Evolutionary conservation across 2,113 vertebrate genomes (phyloP).

Genomic region (Austrofundulus limnaeus): DNA sequence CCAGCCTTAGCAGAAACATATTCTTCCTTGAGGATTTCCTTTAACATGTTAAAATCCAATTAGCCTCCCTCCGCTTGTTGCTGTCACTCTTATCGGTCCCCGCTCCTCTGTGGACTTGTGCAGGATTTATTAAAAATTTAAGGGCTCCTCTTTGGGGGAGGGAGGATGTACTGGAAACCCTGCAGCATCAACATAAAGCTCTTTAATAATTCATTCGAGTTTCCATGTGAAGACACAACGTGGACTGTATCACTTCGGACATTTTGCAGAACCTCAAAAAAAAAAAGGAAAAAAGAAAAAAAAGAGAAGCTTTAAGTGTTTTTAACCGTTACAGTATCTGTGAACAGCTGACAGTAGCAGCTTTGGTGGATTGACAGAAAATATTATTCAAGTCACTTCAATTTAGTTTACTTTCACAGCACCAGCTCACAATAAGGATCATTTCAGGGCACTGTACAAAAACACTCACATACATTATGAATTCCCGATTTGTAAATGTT

Average conservation of each 20-base stretch:
- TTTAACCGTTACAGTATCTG: conserved; percentile 5
- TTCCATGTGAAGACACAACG: conserved; percentile 49
- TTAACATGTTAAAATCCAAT: conserved; percentile 62
- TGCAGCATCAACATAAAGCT: conserved; percentile 71
- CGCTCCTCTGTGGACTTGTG: conserved; percentile 38
- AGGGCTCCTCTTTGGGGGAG: conserved; percentile 47
- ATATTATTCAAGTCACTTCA: no score
- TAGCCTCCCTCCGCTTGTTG: conserved; percentile 44
- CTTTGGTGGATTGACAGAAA: no score
- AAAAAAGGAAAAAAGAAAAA: no score
- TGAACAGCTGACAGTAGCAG: no score
- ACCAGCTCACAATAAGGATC: no score
- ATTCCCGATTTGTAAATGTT: no score
- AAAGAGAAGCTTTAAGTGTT: not conserved
- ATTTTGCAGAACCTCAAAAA: conserved; percentile 1
- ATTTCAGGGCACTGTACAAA: no score
- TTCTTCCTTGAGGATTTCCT: conserved; percentile 35
- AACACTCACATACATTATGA: no score
- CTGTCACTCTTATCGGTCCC: conserved; percentile 61
- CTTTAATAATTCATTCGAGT: conserved; percentile 74
- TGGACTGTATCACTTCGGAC: conserved; percentile 49
- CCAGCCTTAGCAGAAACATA: conserved; percentile 5
- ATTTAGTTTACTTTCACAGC: no score
- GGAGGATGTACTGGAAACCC: conserved; percentile 67
- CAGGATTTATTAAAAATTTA: conserved; percentile 73